Evolutionary conservation across 37 sponge, comb jelly and placozoan species (phyloP), one percentile per base, ranked within the genome.

Genomic region (Ephydatia muelleri): DNA sequence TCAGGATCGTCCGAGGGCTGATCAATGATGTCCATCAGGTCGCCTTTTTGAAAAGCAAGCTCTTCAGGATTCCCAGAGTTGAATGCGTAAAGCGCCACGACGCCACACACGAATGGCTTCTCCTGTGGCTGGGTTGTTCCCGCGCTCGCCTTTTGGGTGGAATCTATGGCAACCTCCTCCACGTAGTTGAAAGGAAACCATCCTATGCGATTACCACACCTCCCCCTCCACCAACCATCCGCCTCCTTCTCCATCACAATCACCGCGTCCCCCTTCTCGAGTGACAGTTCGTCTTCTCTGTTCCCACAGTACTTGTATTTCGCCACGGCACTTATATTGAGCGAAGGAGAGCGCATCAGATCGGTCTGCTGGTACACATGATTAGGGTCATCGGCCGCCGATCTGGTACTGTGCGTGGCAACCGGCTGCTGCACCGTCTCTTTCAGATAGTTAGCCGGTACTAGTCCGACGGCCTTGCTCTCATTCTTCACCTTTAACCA

Each of bases 161-260:
- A 33, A 14, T 31, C 49, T 3, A 77, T 65, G 14, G 39, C 88
- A 33, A 65, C 38, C 71, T 97, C 97, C 48, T 93, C 95, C 21
- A 97, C 97, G 76, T 94, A 97, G 74, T 97, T 97, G 76, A 90
- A 92, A 28, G 97, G 97, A 81, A 97, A 97, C 93, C 95, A 97
- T 9, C 97, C 97, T 19, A 86, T 88, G 31, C 57, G 37, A 30
- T 85, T 83, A 0, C 88, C 93, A 43, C 79, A 74, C 37, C 91
- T 80, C 2, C 97, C 97, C 67, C 91, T 86, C 97, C 97, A 97
- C 97, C 97, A 97, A 1, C 97, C 97, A 72, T 97, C 97, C 40
- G 87, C 93, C 77, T 97, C 93, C 81, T 97, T 94, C 83, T 94
- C 97, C 74, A 94, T 74, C 32, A 97, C 92, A 3, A 90, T 84